These are phyloP conservation scores for Bombus picipes DNA, from an alignment of 1,140 invertebrate genomes.

Conservation along the genomic window DNA sequence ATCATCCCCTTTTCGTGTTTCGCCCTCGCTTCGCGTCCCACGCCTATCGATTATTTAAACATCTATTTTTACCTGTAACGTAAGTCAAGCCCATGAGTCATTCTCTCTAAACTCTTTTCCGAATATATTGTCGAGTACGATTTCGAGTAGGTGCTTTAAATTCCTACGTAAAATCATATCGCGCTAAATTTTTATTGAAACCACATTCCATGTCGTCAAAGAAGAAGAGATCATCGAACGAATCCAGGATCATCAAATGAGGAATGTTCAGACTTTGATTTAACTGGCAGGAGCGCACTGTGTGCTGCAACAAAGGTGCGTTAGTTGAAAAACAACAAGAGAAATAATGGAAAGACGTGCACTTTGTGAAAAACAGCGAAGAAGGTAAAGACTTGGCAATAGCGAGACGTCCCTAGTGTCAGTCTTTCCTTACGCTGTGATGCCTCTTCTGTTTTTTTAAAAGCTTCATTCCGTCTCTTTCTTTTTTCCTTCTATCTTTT, in stretches of 20 bases:
- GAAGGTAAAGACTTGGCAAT: slow-evolving; percentile 35
- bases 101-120: neutral
- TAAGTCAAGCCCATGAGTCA: neutral
- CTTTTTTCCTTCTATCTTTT: slow-evolving; percentile 8
- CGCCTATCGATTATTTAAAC: slow-evolving; percentile 32
- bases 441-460: slow-evolving; percentile 69
- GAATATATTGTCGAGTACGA: neutral
- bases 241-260: slow-evolving; percentile 3
- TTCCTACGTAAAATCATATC: neutral
- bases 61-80: slow-evolving; percentile 17
- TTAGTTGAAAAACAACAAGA: slow-evolving; percentile 34
- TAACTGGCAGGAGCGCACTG: slow-evolving; percentile 41
- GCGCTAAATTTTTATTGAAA: slow-evolving; percentile 8
- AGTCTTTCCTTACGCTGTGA: slow-evolving; percentile 63
- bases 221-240: neutral
- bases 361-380: slow-evolving; percentile 53
- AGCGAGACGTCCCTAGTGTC: slow-evolving; percentile 40
- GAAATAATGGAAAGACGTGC: slow-evolving; percentile 67
- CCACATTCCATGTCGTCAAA: neutral
- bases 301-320: slow-evolving; percentile 47
- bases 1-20: slow-evolving; percentile 5
- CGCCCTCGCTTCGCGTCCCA: neutral
- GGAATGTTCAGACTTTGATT: slow-evolving; percentile 56
- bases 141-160: too few species aligned
- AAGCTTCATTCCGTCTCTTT: slow-evolving; percentile 45